Base-by-base conservation (phyloP, 2,888 invertebrate genomes). In the Acrobeloides nanus region DNA sequence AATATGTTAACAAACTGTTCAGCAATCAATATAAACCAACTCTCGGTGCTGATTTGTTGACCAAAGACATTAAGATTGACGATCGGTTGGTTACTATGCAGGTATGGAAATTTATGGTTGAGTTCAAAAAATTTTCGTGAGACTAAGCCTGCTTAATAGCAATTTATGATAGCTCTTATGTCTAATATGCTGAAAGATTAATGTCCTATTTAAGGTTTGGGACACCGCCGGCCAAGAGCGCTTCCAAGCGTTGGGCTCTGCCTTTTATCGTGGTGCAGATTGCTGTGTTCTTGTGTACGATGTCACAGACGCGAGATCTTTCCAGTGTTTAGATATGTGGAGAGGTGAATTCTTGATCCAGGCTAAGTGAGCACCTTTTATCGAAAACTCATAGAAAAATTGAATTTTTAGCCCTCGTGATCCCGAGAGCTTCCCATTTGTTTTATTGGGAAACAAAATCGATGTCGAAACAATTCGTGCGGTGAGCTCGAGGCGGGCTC, bases 21-120 rank as follows among this genome's bases (percentile, higher is more conserved):
- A 90, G 90, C 74, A 97, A 93, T 80, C 95, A 97, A 80, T 99
- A 99, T 81, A 99, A 99, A 80, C 95, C 97, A 55, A 97, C 97
- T 61, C 97, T 97, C 78, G 97, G 97, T 60, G 97, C 97, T 61
- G 97, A 99, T 81, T 99, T 99, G 79, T 83, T 97, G 71, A 97
- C 95, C 69, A 97, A 97, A 80, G 97, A 99, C 80, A 78, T 81
- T 12, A 78, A 77, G 74, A 92, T 97, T n/a, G 95, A 97, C 76
- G 93, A 95, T 79, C 84, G 92, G 75, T 84, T 92, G 74, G 95
- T 99, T 62, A 97, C 97, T 67, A 89, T 97, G 88, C 97, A 80
- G 77, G 78, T 79, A n/a, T n/a, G n/a, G n/a, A n/a, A n/a, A n/a
- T n/a, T n/a, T n/a, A n/a, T n/a, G n/a, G n/a, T n/a, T n/a, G n/a